These are phyloP conservation scores for Plecturocebus donacophilus DNA, from an alignment of 2,113 vertebrate genomes.

Conservation along the genomic window DNA sequence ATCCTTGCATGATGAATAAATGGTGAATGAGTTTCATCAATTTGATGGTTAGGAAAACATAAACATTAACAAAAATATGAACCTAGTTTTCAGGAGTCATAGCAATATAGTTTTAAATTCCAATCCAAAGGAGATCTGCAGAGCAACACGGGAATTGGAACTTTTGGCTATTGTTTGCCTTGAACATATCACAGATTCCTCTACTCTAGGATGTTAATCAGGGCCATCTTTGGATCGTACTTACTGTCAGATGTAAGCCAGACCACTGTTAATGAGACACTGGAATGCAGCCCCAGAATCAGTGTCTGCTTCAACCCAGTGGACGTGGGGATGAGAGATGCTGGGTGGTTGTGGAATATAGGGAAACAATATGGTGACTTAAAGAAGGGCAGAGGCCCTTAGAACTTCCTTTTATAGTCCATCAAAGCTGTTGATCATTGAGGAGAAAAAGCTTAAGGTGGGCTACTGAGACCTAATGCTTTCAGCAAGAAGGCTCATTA, in stretches of 20 bases:
- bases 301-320: constrained; percentile 25
- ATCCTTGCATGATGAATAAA: background rate
- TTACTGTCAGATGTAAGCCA: constrained; percentile 34
- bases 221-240: constrained; percentile 23
- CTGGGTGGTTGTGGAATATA: background rate
- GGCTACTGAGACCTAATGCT: background rate
- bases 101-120: background rate
- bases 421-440: background rate
- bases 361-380: background rate
- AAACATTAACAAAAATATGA: background rate
- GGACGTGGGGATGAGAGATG: background rate
- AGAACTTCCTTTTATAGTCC: background rate
- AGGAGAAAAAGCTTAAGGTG: background rate
- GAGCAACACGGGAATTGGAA: background rate
- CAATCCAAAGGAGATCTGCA: background rate
- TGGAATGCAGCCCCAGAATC: background rate
- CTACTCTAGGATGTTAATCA: background rate
- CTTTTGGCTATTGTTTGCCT: background rate
- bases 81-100: background rate
- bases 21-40: background rate
- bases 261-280: background rate
- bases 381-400: background rate
- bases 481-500: background rate
- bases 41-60: background rate
- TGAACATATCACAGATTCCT: background rate